phyloP scores from a whole-genome alignment of 2,797 vertebrate genomes.

The Xyrichtys novacula region DNA sequence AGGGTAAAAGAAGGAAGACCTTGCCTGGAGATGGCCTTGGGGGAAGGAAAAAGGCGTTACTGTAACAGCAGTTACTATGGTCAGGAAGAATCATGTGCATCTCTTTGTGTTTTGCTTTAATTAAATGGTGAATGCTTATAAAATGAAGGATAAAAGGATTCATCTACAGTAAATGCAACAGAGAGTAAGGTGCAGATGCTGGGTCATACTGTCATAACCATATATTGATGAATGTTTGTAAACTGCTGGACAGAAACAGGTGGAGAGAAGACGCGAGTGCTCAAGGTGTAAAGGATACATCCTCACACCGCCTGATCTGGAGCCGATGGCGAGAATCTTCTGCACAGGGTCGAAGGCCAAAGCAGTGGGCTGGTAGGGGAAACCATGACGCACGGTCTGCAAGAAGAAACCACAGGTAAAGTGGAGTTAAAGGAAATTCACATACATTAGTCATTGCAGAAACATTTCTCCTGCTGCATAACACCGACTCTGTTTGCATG shows the following conservation, averaged over 20 bases:
- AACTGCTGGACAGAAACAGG: not conserved
- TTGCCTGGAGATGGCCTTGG: slow-evolving; percentile 5
- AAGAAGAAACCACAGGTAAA: slow-evolving; percentile 38
- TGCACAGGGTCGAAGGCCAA: slow-evolving; percentile 98
- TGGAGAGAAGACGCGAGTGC: not conserved
- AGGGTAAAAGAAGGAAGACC: not conserved
- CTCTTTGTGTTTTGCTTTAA: too few relatives aligned
- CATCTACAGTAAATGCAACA: too few relatives aligned
- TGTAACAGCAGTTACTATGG: too few relatives aligned
- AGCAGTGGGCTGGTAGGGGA: slow-evolving; percentile 95
- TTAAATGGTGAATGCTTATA: too few relatives aligned
- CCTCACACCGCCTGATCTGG: slow-evolving; percentile 93
- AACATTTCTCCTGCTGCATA: too few relatives aligned
- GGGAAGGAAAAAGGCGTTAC: too few relatives aligned
- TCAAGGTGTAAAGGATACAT: slow-evolving; percentile 94
- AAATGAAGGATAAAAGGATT: too few relatives aligned
- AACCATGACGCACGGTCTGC: slow-evolving; percentile 97
- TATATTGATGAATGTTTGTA: not conserved
- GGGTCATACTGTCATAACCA: too few relatives aligned
- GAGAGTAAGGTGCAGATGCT: too few relatives aligned
- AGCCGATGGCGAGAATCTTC: slow-evolving; percentile 96
- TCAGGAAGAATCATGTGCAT: not conserved
- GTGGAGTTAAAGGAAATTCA: too few relatives aligned
- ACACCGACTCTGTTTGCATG: too few relatives aligned
- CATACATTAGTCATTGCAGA: too few relatives aligned